Percentiles rank a stretch among this genome's conserved stretches.
These are phyloP conservation scores for Hystrix cristata DNA, from an alignment of 2,113 vertebrate genomes.

Conservation along the genomic window DNA sequence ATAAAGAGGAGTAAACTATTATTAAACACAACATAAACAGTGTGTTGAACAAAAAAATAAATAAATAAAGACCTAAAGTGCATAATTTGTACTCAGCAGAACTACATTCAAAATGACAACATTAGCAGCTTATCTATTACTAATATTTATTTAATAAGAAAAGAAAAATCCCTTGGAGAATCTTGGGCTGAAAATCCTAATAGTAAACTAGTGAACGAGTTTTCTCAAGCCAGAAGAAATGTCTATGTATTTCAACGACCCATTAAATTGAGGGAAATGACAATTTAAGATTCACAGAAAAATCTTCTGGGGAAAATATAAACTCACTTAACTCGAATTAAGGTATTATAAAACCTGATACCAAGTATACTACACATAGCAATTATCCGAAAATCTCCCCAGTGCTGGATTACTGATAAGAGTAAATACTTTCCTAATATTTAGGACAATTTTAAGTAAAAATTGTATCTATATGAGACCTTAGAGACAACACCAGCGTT, in stretches of 20 bases:
- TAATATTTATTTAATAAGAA: neutral
- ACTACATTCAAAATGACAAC: slow-evolving; percentile 24
- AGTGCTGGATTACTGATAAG: neutral
- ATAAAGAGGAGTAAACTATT: slow-evolving; percentile 9
- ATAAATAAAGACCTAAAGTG: neutral
- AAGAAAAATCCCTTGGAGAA: slow-evolving; percentile 9
- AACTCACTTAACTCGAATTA: neutral
- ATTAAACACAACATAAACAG: neutral
- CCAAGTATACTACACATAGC: neutral
- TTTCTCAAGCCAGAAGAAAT: slow-evolving; percentile 15
- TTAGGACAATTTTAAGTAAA: neutral
- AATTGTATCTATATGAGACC: neutral
- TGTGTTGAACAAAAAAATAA: slow-evolving; percentile 17
- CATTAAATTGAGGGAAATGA: slow-evolving; percentile 30
- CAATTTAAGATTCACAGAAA: slow-evolving; percentile 6
- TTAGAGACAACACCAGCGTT: neutral
- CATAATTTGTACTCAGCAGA: neutral
- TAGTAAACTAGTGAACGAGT: slow-evolving; percentile 8
- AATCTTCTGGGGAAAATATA: neutral
- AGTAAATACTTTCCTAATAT: slow-evolving; percentile 12
- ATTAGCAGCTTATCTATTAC: neutral
- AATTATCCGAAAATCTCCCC: neutral
- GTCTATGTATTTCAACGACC: neutral
- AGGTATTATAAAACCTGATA: neutral
- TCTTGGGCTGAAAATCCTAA: neutral